Evolutionary conservation across 2,113 vertebrate species (phyloP), one percentile per base, ranked within the genome.

Genomic region (Anthoscopus minutus): DNA sequence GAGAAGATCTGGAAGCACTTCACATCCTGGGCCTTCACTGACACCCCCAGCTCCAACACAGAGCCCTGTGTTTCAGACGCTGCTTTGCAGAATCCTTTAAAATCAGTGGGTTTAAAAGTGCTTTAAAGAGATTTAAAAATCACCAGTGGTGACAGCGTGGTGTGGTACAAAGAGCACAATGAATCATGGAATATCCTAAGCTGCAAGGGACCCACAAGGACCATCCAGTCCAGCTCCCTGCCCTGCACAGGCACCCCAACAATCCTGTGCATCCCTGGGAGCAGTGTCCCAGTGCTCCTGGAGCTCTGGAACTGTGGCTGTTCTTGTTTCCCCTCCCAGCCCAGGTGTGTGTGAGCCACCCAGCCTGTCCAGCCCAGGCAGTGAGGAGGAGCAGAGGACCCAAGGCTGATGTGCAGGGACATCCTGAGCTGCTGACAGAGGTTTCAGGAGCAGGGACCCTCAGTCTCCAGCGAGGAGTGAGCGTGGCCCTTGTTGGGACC

Each of bases 211-310:
- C 21, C 38, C n/a, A 47, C 9, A 5, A 18, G n/a, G 21, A 54
- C 7, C 62, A 69, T n/a, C 12, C 7, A 47, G 24, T 3, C 13
- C 53, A 74, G 9, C 20, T 38, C 78, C 45, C 5, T 3, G 30
- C n/a, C 61, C 60, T 66, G 77, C 60, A 4, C 67, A 72, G 21
- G 13, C 27, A 13, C 6, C 42, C 42, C 60, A 45, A 17, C 13
- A 27, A 22, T 42, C 24, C 37, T 40, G 38, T 1, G 23, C 71
- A 50, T 7, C 31, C 53, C 61, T 47, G n/a, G 62, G 6, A 60
- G 67, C 0, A 1, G 0, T 47, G 56, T 16, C 56, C 40, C 5
- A 21, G 2, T 0, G 4, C 30, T 53, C 53, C 61, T 31, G 40
- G 70, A 47, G 61, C 24, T 82, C 47, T 31, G 54, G 40, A 38